Conservation (phyloP, 2,113 vertebrate genomes). For the Eulemur rufifrons region DNA sequence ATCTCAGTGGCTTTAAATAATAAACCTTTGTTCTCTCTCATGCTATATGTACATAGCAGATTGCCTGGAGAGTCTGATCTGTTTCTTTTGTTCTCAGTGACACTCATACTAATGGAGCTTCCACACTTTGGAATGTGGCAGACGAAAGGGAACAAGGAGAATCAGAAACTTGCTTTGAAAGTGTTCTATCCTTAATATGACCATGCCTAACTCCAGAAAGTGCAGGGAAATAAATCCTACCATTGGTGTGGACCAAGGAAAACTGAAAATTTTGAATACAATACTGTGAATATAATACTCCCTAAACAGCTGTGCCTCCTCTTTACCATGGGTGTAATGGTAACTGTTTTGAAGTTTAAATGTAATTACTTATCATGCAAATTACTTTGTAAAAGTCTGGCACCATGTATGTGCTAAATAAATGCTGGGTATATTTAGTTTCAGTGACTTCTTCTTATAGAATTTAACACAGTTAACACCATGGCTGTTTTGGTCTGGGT, state of each 20-base stretch:
- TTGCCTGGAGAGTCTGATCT: neutral
- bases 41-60: neutral
- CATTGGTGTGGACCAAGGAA: neutral
- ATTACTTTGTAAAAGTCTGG: neutral
- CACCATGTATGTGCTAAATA: neutral
- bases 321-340: neutral
- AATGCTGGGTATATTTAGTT: neutral
- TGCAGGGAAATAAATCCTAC: neutral
- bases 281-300: neutral
- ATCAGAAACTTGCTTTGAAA: neutral
- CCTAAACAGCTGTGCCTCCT: accelerated
- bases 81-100: neutral
- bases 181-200: neutral
- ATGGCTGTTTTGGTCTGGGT: neutral
- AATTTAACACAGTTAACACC: neutral
- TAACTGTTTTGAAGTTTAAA: neutral
- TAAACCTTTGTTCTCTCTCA: neutral
- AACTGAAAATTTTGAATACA: neutral
- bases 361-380: neutral
- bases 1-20: neutral
- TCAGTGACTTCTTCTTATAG: neutral
- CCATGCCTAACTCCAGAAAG: neutral
- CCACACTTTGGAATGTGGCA: neutral
- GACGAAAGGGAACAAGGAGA: neutral
- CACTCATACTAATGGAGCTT: neutral